phyloP scores from a whole-genome alignment of 1,140 invertebrate genomes.

The Drusus annulatus region DNA sequence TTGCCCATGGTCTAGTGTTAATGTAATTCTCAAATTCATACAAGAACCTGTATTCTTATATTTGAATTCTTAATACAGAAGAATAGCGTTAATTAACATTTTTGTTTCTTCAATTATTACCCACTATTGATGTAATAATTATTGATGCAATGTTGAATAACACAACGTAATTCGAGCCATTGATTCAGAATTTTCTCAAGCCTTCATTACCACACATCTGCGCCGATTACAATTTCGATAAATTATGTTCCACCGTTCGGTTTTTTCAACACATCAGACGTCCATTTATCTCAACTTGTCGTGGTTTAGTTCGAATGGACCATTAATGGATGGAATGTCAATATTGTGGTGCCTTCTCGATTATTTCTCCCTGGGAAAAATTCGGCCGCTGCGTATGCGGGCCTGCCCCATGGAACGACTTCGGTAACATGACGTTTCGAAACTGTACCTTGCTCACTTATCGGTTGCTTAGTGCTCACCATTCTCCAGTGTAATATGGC shows the following conservation, averaged over 20 bases:
- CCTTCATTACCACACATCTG: slow-evolving; percentile 15
- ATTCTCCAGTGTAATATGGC: slow-evolving; percentile 24
- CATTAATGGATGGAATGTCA: slow-evolving; percentile 39
- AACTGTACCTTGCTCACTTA: slow-evolving; percentile 11
- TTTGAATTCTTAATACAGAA: no score
- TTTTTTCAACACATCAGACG: slow-evolving; percentile 23
- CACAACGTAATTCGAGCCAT: neutral
- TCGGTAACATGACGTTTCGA: slow-evolving; percentile 10
- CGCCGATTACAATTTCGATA: slow-evolving; percentile 28
- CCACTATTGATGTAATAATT: no score
- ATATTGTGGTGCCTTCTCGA: slow-evolving; percentile 37
- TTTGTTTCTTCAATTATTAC: no score
- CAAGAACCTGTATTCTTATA: no score
- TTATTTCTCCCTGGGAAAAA: slow-evolving; percentile 35
- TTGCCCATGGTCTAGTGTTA: no score
- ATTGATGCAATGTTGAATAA: no score
- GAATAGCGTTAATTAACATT: no score
- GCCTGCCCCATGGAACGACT: neutral
- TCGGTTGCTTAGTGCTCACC: neutral
- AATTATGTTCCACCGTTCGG: slow-evolving; percentile 32
- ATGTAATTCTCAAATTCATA: no score
- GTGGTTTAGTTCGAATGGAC: slow-evolving; percentile 29
- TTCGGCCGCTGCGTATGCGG: slow-evolving; percentile 9
- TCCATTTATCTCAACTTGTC: slow-evolving; percentile 38
- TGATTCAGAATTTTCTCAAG: slow-evolving; percentile 13